phyloP scores from a whole-genome alignment of 2,113 vertebrate species.

The Dasypus novemcinctus region DNA sequence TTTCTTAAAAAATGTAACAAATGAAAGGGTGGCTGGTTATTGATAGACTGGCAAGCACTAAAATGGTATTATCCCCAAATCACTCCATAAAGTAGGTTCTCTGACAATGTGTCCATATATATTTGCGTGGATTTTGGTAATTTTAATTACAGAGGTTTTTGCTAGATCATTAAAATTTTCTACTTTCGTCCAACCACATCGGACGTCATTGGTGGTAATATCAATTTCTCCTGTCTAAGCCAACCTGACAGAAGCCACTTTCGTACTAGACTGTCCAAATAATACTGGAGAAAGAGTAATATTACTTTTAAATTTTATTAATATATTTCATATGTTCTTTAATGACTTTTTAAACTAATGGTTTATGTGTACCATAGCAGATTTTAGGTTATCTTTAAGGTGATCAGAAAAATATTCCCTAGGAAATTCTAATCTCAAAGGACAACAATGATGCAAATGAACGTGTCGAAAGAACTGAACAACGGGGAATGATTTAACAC shows the following conservation, averaged over 20 bases:
- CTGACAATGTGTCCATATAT: background rate
- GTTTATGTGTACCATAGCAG: background rate
- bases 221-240: background rate
- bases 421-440: background rate
- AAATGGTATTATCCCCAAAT: background rate
- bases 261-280: background rate
- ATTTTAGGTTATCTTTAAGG: background rate
- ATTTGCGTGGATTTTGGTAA: background rate
- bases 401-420: conserved; percentile 1
- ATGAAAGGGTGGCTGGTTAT: background rate
- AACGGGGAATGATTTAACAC: background rate
- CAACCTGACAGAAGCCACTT: background rate
- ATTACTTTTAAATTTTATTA: conserved; percentile 29
- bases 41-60: background rate
- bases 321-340: background rate
- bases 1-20: conserved; percentile 42
- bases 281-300: background rate
- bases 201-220: conserved; percentile 1
- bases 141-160: conserved; percentile 41
- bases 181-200: conserved; percentile 29
- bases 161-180: background rate
- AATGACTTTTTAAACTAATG: background rate
- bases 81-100: background rate
- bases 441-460: background rate
- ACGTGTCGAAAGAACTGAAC: background rate